Base-by-base conservation (phyloP, 2,113 vertebrate species). In the Epinephelus lanceolatus region DNA sequence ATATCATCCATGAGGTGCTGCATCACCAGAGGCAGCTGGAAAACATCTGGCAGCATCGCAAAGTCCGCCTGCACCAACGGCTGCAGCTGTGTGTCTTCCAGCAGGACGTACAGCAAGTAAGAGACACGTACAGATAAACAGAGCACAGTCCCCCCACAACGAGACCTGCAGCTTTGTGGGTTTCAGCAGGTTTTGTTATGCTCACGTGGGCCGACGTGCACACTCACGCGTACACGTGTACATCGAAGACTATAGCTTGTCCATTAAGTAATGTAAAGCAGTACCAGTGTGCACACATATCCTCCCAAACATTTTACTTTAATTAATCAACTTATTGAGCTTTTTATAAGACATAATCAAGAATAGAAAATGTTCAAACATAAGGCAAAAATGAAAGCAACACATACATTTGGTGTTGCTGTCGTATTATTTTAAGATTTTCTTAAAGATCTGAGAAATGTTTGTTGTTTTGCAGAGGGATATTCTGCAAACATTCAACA, bases 41-140 rank as follows among this genome's bases (percentile, higher is more conserved):
- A 82, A 99, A 98, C 92, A 98, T 99, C 89, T 99, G 98, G 98
- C 98, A 99, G 88, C 98, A 99, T 88, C 98, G 98, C 49, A 99
- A 99, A 87, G 98, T 99, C 33, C 97, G 98, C 42, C 95, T 99
- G 12, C 98, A 99, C 88, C 98, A 99, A 86, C 92, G 98, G 14
- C 96, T 99, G 84, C 98, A 99, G 91, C 96, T 99, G 0, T 99
- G 98, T 0, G 98, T 99, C 68, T 99, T 99, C 89, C 98, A 99
- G 75, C 98, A 99, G 94, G 98, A 99, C 3, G 98, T 99, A 10
- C 98, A 99, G 88, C 98, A 99, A 96, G 98, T 99, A 87, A 88
- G 89, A 37, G 7, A 65, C 15, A 15, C 55, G 15, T 12, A 68
- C 12, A 66, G 14, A 33, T 25, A 15, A 3, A 1, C 47, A 78